Base-by-base conservation (phyloP, 1,140 invertebrate genomes). In the Drosophila burlai region DNA sequence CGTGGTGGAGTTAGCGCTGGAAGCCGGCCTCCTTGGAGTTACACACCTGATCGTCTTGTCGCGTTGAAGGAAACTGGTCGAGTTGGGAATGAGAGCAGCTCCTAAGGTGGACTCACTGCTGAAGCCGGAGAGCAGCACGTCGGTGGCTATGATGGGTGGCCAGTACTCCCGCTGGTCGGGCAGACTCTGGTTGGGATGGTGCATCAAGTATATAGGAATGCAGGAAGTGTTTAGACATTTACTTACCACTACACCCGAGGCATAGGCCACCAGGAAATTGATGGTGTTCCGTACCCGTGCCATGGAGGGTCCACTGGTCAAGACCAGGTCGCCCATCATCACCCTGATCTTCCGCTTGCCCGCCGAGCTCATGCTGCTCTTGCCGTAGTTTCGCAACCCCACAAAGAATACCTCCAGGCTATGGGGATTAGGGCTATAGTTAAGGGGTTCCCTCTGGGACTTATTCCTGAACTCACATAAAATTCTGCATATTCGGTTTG, bases 61-160 rank as follows among this genome's bases (percentile, higher is more conserved):
- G 18, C 72, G 63, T 52, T 90, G 77, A n/a, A 92, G 50, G 46
- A 86, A 92, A 38, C 50, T 83, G 0, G 67, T 63, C 0, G 81
- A 83, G 10, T 86, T 83, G 4, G 91, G 72, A 42, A 93, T 82
- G 3, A 93, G 66, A 7, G 89, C 91, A 21, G 91, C 87, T 9
- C 92, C 92, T 36, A 93, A 47, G 4, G 74, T 83, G 6, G 67
- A 68, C 45, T 92, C 87, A 3, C 80, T 63, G 13, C 46, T 78
- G 5, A 67, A 74, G 11, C 61, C 54, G 8, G 69, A 78, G 8
- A 85, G 45, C 10, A 89, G 15, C 1, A 92, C 75, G 75, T 93
- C 92, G 2, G 90, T 91, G 50, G 91, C 87, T 60, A 93, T 91
- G n/a, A 93, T 92, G 10, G 91, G 84, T 3, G 92, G 92, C 92